phyloP scores from a whole-genome alignment of 1,140 invertebrate genomes.

The Neodiprion fabricii region DNA sequence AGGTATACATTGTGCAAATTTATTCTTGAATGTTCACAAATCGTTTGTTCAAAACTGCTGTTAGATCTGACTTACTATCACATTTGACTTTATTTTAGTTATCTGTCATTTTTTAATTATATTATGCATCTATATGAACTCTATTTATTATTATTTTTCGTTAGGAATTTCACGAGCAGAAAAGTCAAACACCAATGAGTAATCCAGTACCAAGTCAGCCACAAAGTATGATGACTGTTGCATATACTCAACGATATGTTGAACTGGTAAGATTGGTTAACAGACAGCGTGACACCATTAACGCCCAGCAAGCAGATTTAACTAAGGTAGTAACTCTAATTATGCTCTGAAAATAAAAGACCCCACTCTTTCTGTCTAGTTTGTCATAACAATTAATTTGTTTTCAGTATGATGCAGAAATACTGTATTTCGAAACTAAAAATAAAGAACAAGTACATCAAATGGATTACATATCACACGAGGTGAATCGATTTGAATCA shows the following conservation, averaged over 20 bases:
- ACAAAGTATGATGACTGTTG: slow-evolving; percentile 58
- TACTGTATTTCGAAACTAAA: slow-evolving; percentile 87
- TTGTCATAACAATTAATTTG: slow-evolving; percentile 27
- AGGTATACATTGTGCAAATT: slow-evolving; percentile 43
- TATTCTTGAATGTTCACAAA: not conserved
- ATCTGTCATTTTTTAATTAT: not conserved
- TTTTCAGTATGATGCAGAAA: slow-evolving; percentile 84
- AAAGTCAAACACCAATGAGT: slow-evolving; percentile 44
- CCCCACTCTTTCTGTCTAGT: not conserved
- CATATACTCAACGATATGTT: slow-evolving; percentile 62
- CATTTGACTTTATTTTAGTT: not conserved
- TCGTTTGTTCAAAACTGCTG: too few species aligned
- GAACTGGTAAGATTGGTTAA: slow-evolving; percentile 87
- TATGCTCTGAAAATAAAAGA: not conserved
- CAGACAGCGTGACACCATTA: slow-evolving; percentile 88
- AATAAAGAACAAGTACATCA: slow-evolving; percentile 85
- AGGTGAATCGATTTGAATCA: slow-evolving; percentile 79
- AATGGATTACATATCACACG: slow-evolving; percentile 81
- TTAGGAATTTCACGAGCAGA: slow-evolving; percentile 60
- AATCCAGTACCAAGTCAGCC: slow-evolving; percentile 53
- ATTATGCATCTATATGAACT: not conserved
- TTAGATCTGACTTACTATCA: not conserved
- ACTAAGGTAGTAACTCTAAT: slow-evolving; percentile 70
- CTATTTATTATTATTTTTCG: slow-evolving; percentile 19
- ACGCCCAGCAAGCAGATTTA: slow-evolving; percentile 86